Percentiles rank a stretch among this genome's conserved stretches.
Evolutionary conservation across 1,140 invertebrate species (phyloP).

Genomic region (Zaprionus tsacasi): DNA sequence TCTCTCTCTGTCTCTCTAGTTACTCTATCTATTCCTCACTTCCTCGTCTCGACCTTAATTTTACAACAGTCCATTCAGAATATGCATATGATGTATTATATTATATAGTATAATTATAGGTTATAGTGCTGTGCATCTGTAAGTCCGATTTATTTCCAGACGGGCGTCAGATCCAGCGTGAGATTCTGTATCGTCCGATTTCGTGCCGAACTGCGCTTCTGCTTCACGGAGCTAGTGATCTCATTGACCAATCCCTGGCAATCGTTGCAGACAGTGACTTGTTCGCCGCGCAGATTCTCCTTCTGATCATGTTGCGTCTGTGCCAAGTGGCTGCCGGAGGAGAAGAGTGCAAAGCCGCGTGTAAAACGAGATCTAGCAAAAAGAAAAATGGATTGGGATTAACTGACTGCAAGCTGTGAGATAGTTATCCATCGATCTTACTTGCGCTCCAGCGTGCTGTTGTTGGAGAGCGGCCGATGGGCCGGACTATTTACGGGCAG

Average conservation of each 20-base stretch:
- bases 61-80: conserved; percentile 67
- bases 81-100: conserved; percentile 41
- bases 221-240: conserved; percentile 94
- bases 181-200: conserved; percentile 92
- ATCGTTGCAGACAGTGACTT: conserved; percentile 96
- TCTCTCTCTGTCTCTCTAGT: conserved; percentile 21
- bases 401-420: neutral
- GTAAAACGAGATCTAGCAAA: conserved; percentile 84
- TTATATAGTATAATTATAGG: conserved; percentile 25
- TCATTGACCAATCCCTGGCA: conserved; percentile 97
- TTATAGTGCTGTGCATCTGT: conserved; percentile 12
- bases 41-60: conserved; percentile 33
- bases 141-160: conserved; percentile 86
- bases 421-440: conserved; percentile 44
- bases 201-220: conserved; percentile 90
- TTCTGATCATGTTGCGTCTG: conserved; percentile 78
- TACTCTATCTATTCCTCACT: conserved; percentile 1
- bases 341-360: conserved; percentile 84
- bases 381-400: neutral
- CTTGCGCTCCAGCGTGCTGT: conserved; percentile 85
- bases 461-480: conserved; percentile 83
- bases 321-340: conserved; percentile 83
- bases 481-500: conserved; percentile 84
- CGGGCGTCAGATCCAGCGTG: conserved; percentile 91
- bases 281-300: conserved; percentile 90